phyloP scores from a whole-genome alignment of 2,888 invertebrate species.

The Atherix ibis region DNA sequence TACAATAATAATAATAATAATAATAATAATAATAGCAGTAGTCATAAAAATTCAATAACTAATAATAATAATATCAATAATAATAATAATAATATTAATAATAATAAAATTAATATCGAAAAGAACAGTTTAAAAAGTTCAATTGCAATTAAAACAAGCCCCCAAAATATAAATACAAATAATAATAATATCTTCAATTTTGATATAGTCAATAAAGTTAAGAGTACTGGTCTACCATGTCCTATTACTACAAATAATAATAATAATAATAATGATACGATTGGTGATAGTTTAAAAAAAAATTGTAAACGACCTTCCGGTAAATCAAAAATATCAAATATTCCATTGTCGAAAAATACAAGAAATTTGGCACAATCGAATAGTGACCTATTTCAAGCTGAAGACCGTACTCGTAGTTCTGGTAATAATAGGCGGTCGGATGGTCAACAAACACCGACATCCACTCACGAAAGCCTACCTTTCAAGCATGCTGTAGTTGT shows the following conservation, averaged over 20 bases:
- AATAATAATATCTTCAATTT: conserved; percentile 1
- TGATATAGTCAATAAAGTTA: background rate
- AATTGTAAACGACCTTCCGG: conserved; percentile 14
- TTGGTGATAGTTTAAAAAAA: conserved; percentile 12
- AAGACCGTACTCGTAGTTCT: conserved; percentile 15
- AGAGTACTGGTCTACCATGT: too few relatives aligned
- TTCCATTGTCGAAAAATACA: conserved; percentile 28
- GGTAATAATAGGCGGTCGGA: conserved; percentile 20
- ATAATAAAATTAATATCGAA: too few relatives aligned
- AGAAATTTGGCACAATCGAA: conserved; percentile 28
- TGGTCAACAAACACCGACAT: conserved; percentile 10
- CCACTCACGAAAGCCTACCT: background rate
- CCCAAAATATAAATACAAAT: conserved; percentile 7
- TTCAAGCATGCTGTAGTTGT: too few relatives aligned
- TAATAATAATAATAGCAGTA: too few relatives aligned
- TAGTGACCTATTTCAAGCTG: conserved; percentile 26
- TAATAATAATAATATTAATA: too few relatives aligned
- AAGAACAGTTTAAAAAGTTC: too few relatives aligned
- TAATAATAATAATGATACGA: conserved; percentile 4
- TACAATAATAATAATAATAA: too few relatives aligned
- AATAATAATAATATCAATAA: too few relatives aligned
- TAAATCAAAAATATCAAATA: conserved; percentile 21
- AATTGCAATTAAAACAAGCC: too few relatives aligned
- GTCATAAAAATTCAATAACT: too few relatives aligned
- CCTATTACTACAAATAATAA: conserved; percentile 3